These are phyloP conservation scores for Hofmannophila pseudospretella DNA, from an alignment of 2,888 invertebrate species.

Conservation along the genomic window DNA sequence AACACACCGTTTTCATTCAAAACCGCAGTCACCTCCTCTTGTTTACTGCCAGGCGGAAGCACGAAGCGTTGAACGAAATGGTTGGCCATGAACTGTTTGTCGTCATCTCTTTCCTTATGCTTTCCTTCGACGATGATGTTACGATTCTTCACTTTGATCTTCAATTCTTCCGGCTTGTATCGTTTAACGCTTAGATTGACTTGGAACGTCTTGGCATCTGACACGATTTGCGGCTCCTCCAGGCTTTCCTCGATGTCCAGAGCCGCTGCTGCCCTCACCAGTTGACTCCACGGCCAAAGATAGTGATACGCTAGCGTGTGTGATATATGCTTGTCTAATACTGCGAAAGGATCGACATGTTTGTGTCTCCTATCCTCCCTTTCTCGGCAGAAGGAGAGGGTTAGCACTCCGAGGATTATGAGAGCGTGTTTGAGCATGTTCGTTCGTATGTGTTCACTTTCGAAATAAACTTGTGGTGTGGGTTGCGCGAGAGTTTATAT, in stretches of 20 bases:
- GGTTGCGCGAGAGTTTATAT: conserved; percentile 48
- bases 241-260: conserved; percentile 46
- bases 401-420: conserved; percentile 38
- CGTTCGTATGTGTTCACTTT: conserved; percentile 26
- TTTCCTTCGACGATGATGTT: conserved; percentile 60
- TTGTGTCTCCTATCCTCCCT: conserved; percentile 32
- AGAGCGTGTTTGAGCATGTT: conserved; percentile 51
- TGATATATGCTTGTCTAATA: conserved; percentile 53
- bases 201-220: conserved; percentile 48
- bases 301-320: conserved; percentile 57
- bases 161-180: conserved; percentile 61
- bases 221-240: conserved; percentile 58
- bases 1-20: conserved; percentile 54
- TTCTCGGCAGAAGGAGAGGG: conserved; percentile 32
- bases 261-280: conserved; percentile 52
- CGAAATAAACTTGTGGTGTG: conserved; percentile 36
- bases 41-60: conserved; percentile 53
- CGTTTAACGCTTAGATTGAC: conserved; percentile 53
- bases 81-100: conserved; percentile 50
- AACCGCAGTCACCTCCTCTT: conserved; percentile 61
- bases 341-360: conserved; percentile 52
- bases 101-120: conserved; percentile 43
- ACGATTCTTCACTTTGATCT: conserved; percentile 60
- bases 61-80: conserved; percentile 64
- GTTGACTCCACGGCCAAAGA: conserved; percentile 67